phyloP scores from a whole-genome alignment of 2,797 vertebrate genomes.

The Aphelocoma californica region DNA sequence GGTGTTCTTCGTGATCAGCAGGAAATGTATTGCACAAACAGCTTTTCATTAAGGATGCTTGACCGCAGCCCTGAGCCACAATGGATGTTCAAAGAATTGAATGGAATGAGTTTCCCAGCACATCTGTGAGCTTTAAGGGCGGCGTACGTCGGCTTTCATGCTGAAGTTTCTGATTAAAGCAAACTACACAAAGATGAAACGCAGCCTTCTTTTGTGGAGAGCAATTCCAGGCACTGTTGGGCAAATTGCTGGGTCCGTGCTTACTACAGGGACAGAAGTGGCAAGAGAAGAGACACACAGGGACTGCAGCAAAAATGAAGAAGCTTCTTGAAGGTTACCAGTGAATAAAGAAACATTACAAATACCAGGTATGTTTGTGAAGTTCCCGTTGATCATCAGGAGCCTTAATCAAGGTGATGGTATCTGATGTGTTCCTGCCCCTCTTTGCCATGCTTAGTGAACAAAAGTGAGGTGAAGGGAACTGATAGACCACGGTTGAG shows the following conservation, averaged over 20 bases:
- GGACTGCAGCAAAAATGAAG: background rate
- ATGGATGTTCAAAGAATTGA: conserved; percentile 39
- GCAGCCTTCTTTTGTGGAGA: conserved; percentile 31
- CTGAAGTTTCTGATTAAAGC: conserved; percentile 46
- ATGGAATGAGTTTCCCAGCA: background rate
- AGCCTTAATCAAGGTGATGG: background rate
- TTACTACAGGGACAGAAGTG: background rate
- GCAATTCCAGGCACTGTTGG: conserved; percentile 4
- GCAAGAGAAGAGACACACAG: background rate
- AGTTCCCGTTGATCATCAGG: background rate
- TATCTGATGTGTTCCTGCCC: background rate
- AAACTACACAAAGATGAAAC: background rate
- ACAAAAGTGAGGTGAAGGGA: background rate
- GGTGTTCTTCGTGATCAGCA: conserved; percentile 35
- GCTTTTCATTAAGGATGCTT: conserved; percentile 53
- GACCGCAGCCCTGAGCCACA: conserved; percentile 12
- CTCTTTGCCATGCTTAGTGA: background rate
- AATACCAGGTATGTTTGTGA: background rate
- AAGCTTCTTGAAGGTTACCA: background rate
- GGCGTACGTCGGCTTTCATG: background rate
- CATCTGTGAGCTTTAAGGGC: background rate
- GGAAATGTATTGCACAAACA: conserved; percentile 37
- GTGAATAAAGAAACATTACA: background rate
- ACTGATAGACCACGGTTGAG: background rate
- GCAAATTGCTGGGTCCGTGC: background rate